Percentiles rank a stretch among this genome's conserved stretches.
Evolutionary conservation across 1,140 invertebrate species (phyloP).

Genomic region (Epicauta chinensis): DNA sequence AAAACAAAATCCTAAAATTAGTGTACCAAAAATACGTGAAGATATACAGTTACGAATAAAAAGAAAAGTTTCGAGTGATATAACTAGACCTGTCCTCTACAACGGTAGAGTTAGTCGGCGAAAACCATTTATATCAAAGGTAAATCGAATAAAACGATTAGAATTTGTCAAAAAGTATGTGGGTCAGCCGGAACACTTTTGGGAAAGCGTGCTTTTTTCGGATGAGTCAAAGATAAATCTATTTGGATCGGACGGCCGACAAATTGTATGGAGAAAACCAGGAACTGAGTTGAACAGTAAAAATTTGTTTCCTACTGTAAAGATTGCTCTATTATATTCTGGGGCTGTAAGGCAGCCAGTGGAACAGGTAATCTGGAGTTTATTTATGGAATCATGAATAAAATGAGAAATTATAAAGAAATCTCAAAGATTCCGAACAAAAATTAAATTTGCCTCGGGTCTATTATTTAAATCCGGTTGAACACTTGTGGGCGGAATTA

Average conservation of each 20-base stretch:
- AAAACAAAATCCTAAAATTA: no score
- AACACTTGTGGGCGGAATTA: conserved; percentile 27
- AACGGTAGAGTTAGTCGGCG: conserved; percentile 10
- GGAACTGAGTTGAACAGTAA: background rate
- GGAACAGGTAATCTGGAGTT: conserved; percentile 33
- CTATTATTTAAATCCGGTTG: conserved; percentile 25
- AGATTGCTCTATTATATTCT: conserved; percentile 38
- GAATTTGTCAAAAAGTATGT: conserved; percentile 13
- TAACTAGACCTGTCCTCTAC: conserved; percentile 8
- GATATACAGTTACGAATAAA: no score
- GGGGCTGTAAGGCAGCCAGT: conserved; percentile 35
- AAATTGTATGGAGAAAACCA: conserved; percentile 17
- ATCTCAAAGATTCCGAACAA: no score
- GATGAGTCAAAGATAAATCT: conserved; percentile 18
- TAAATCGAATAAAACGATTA: conserved; percentile 7
- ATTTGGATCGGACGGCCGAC: conserved; percentile 21
- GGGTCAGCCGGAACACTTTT: conserved; percentile 2
- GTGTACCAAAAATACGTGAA: no score
- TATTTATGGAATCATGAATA: conserved; percentile 38
- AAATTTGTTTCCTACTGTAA: conserved; percentile 23
- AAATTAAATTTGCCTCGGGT: no score
- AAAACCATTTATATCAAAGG: conserved; percentile 13
- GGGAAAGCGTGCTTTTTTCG: conserved; percentile 16
- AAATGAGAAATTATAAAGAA: no score
- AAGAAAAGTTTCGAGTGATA: background rate